Evolutionary conservation across 1,140 invertebrate species (phyloP), one percentile per base, ranked within the genome.

Genomic region (Leptestheria dahalacensis): DNA sequence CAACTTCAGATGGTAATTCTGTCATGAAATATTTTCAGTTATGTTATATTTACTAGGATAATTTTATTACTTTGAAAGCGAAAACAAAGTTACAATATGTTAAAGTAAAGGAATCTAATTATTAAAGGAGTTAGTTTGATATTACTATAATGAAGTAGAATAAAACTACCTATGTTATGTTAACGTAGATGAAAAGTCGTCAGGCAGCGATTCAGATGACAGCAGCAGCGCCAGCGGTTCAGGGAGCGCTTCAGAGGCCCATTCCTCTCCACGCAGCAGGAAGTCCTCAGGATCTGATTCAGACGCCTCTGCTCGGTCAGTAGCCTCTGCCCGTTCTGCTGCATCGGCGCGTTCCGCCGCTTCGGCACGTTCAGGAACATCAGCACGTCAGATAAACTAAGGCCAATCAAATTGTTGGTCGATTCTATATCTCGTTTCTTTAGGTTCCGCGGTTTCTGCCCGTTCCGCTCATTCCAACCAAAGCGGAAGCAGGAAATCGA

Each of bases 191-290:
- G 50, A 55, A 2, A 55, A 55, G n/a, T 55, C 53, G 0, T 55
- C 53, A 55, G 26, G n/a, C 18, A 55, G 53, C 25, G 53, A 55
- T 55, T 55, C 53, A 10, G 53, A 55, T 15, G 15, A 15, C n/a
- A 55, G 53, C 25, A 25, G 51, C 21, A 23, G 18, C 6, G 51
- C 21, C 2, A 55, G 53, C 12, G 26, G 53, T 18, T 25, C 53
- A 3, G 53, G 25, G 3, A 55, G 53, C 53, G 33, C 21, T 12
- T 55, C 53, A 55, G 53, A 55, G 21, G 53, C 53, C 33, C 6
- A 15, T n/a, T 24, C 25, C 3, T 55, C 53, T 26, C 25, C 33
- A 25, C 53, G 53, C 2, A 55, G 53, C 12, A 10, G 53, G 20
- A 26, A 33, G 2, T 55, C 53, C 4, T 26, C 53, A 56, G 41